Percentiles rank a stretch among this genome's conserved stretches.
Evolutionary conservation across 2,797 vertebrate species (phyloP).

Genomic region (Danio tinwini): DNA sequence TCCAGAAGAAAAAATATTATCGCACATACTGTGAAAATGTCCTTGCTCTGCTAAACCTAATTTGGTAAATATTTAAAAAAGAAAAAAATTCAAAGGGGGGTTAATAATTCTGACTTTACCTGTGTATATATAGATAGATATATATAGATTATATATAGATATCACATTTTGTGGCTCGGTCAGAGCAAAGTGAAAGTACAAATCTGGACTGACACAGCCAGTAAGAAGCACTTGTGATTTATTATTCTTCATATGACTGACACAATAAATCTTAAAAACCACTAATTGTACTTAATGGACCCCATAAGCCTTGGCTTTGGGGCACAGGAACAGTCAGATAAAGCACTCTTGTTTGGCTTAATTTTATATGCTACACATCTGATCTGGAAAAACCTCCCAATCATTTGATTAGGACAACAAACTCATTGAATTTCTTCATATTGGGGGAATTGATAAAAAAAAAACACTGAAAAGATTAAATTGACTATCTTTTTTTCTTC

Average conservation of each 20-base stretch:
- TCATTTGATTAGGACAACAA: background rate
- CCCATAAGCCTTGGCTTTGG: conserved; percentile 16
- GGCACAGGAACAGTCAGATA: background rate
- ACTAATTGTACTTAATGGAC: conserved; percentile 17
- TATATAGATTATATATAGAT: too few species aligned
- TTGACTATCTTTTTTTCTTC: too few species aligned
- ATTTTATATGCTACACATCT: background rate
- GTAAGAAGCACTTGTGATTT: background rate
- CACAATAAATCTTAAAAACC: conserved; percentile 15
- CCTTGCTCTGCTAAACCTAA: too few species aligned
- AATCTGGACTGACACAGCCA: conserved; percentile 16
- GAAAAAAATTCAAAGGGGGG: too few species aligned
- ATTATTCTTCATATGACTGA: conserved; percentile 1
- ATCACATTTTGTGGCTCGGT: background rate
- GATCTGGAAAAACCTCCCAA: conserved; percentile 2
- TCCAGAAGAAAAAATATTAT: too few species aligned
- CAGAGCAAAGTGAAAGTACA: conserved; percentile 1
- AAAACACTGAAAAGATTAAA: too few species aligned
- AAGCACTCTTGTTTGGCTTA: background rate
- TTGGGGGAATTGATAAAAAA: too few species aligned
- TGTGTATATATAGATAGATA: too few species aligned
- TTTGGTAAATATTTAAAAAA: too few species aligned
- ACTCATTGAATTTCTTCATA: too few species aligned
- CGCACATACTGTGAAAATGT: too few species aligned
- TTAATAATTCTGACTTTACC: too few species aligned